phyloP scores from a whole-genome alignment of 2,797 vertebrate genomes.

The Enteromius afrohamiltoni region DNA sequence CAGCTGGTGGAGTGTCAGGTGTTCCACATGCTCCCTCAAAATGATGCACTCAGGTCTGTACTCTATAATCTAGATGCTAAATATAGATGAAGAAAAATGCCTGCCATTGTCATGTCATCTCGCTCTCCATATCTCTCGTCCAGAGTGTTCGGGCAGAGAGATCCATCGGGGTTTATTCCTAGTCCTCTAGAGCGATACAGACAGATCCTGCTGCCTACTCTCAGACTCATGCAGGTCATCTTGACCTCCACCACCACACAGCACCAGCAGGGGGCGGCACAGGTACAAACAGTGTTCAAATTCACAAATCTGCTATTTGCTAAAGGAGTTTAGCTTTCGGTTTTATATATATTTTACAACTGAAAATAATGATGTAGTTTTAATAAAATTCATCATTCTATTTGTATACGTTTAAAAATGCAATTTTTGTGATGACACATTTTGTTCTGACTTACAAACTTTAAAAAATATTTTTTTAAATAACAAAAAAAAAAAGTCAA shows the following conservation, averaged over 20 bases:
- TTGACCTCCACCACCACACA: conserved; percentile 92
- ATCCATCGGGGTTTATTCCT: conserved; percentile 91
- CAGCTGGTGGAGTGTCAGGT: conserved; percentile 94
- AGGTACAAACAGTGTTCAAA: conserved; percentile 73
- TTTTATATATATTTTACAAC: too few species aligned
- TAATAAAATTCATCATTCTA: too few species aligned
- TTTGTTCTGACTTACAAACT: background rate
- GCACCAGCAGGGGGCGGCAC: conserved; percentile 93
- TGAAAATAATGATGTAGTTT: too few species aligned
- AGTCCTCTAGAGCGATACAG: conserved; percentile 91
- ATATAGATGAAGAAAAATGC: background rate
- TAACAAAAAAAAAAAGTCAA: background rate
- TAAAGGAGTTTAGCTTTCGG: background rate
- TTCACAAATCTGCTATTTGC: background rate
- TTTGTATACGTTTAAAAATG: background rate
- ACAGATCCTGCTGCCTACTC: conserved; percentile 92
- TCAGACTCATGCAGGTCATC: conserved; percentile 92
- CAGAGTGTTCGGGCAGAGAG: conserved; percentile 87
- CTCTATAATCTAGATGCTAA: background rate
- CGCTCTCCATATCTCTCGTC: background rate
- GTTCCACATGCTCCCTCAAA: conserved; percentile 95
- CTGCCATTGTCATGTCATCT: background rate
- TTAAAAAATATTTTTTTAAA: background rate
- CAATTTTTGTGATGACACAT: background rate
- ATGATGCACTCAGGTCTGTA: conserved; percentile 86